Evolutionary conservation across 2,797 vertebrate species (phyloP).

Genomic region (Pseudomugil tenellus): DNA sequence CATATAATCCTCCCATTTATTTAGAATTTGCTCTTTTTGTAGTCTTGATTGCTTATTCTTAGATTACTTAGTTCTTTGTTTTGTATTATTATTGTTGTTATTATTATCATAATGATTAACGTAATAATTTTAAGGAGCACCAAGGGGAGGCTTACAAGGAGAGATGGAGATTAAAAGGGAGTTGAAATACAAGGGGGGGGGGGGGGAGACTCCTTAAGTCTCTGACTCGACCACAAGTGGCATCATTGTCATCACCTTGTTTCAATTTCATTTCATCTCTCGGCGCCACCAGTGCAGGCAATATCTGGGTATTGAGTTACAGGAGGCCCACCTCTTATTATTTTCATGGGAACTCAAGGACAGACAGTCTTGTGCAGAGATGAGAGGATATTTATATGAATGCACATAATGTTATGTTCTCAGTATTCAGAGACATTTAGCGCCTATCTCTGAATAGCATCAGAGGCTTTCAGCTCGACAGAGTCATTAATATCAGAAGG

Average conservation of each 20-base stretch:
- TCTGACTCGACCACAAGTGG: slow-evolving; percentile 81
- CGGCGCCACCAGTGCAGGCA: slow-evolving; percentile 75
- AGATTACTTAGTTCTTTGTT: slow-evolving; percentile 1
- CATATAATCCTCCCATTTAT: background rate
- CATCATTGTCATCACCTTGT: slow-evolving; percentile 86
- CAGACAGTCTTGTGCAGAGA: slow-evolving; percentile 55
- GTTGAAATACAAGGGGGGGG: slow-evolving; percentile 54
- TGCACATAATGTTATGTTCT: slow-evolving; percentile 75
- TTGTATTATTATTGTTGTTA: background rate
- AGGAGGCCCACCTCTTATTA: slow-evolving; percentile 76
- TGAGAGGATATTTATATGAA: slow-evolving; percentile 77
- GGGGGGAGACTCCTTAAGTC: slow-evolving; percentile 65
- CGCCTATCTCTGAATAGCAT: slow-evolving; percentile 79
- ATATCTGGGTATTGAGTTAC: slow-evolving; percentile 80
- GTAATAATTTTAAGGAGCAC: slow-evolving; percentile 29
- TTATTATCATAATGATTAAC: slow-evolving; percentile 26
- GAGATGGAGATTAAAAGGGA: slow-evolving; percentile 22
- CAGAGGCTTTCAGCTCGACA: slow-evolving; percentile 72
- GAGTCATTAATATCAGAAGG: slow-evolving; percentile 76
- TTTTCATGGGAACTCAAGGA: slow-evolving; percentile 84
- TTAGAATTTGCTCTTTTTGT: background rate
- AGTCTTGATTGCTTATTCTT: background rate
- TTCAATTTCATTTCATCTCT: slow-evolving; percentile 86
- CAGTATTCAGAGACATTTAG: slow-evolving; percentile 73
- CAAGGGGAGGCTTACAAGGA: slow-evolving; percentile 36